Percentiles rank a stretch among this genome's conserved stretches.
Conservation (phyloP, 2,797 vertebrate species). For the Atherinosoma microstoma region DNA sequence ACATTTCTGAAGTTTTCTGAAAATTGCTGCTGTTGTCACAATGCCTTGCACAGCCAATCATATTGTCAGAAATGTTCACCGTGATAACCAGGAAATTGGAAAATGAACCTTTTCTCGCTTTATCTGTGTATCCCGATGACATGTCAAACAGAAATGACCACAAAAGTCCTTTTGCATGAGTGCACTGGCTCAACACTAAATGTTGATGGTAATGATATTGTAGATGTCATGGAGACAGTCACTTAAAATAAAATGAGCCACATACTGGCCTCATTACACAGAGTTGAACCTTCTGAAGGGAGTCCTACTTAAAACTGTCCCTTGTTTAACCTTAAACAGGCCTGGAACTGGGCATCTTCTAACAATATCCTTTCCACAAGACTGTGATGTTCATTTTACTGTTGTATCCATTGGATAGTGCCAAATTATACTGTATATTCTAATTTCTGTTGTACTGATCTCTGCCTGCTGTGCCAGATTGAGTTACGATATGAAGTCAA, state of each 20-base stretch:
- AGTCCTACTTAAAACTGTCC: neutral
- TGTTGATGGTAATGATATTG: neutral
- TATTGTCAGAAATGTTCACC: too few relatives aligned
- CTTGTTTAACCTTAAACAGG: neutral
- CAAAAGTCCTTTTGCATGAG: neutral
- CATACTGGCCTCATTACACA: neutral
- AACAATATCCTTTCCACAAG: too few relatives aligned
- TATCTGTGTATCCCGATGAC: neutral
- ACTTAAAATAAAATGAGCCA: neutral
- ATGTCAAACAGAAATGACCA: neutral
- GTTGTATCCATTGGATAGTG: neutral
- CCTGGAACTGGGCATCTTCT: too few relatives aligned
- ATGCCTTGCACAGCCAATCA: too few relatives aligned
- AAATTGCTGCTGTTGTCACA: too few relatives aligned
- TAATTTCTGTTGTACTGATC: too few relatives aligned
- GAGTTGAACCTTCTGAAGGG: neutral
- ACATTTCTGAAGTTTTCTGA: too few relatives aligned
- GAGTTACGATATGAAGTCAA: too few relatives aligned
- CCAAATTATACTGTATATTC: neutral
- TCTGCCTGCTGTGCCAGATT: too few relatives aligned
- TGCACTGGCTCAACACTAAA: neutral
- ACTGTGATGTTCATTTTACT: neutral
- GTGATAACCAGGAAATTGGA: too few relatives aligned
- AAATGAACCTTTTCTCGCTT: too few relatives aligned
- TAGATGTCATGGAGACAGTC: neutral